Conservation (phyloP, 2,113 vertebrate species). For the Bubo bubo region DNA sequence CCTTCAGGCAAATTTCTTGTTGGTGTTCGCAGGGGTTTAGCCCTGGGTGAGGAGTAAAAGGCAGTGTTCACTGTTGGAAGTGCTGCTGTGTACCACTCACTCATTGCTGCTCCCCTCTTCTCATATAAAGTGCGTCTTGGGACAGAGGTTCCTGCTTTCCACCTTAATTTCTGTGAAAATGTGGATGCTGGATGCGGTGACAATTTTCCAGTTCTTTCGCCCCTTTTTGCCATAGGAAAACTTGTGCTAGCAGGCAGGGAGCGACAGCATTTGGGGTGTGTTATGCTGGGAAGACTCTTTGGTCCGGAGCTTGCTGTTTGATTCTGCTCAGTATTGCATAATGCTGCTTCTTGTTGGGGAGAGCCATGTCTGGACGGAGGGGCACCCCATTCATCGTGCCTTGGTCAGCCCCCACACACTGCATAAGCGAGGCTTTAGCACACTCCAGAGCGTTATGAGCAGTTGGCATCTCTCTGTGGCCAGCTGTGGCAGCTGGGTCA, state of each 20-base stretch:
- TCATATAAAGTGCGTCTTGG: not conserved
- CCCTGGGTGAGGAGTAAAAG: not conserved
- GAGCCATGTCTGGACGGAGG: not conserved
- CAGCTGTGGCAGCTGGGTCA: not conserved
- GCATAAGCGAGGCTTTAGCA: not conserved
- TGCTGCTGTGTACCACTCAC: not conserved
- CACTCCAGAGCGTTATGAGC: rapidly evolving
- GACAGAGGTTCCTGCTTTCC: not conserved
- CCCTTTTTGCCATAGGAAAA: not conserved
- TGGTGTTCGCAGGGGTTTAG: not conserved
- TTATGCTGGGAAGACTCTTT: not conserved
- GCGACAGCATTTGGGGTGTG: not conserved
- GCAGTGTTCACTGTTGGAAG: rapidly evolving
- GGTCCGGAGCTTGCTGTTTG: not conserved
- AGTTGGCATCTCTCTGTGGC: not conserved
- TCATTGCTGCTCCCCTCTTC: not conserved
- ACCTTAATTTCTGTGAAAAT: not conserved
- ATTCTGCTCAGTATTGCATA: not conserved
- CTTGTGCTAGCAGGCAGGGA: not conserved
- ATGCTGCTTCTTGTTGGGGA: not conserved
- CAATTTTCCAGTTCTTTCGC: not conserved
- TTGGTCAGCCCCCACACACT: not conserved
- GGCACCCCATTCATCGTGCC: not conserved
- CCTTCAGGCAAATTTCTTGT: not conserved
- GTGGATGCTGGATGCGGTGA: not conserved